Evolutionary conservation across 92 coral and sea anemone species (phyloP).

Genomic region (Epizoanthus rinbou): DNA sequence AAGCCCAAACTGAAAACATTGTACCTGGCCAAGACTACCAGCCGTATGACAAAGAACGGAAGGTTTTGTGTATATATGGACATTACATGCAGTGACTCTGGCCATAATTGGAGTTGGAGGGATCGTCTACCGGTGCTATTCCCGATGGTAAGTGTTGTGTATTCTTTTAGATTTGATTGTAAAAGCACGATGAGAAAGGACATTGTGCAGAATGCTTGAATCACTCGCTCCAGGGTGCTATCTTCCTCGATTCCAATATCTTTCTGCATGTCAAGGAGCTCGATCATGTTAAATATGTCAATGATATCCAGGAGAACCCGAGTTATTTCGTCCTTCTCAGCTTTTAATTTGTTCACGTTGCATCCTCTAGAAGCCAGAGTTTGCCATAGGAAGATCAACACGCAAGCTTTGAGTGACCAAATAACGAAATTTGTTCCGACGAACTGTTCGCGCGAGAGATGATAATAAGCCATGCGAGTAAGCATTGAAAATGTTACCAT

Average conservation of each 20-base stretch:
- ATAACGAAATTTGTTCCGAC: slow-evolving; percentile 35
- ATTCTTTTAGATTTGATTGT: neutral
- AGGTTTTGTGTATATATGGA: slow-evolving; percentile 9
- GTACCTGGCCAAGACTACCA: slow-evolving; percentile 26
- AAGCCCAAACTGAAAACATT: slow-evolving; percentile 34
- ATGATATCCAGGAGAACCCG: slow-evolving; percentile 36
- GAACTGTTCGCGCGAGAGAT: neutral
- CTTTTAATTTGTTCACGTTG: neutral
- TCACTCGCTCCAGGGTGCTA: slow-evolving; percentile 23
- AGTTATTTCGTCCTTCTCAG: slow-evolving; percentile 5
- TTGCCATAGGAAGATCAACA: slow-evolving; percentile 13
- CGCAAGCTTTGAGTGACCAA: slow-evolving; percentile 19
- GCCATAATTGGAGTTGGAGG: neutral
- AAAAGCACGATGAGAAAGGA: slow-evolving; percentile 4
- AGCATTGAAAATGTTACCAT: slow-evolving; percentile 46
- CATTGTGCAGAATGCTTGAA: slow-evolving; percentile 47
- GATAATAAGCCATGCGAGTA: slow-evolving; percentile 41
- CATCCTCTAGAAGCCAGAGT: neutral
- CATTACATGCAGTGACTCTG: neutral
- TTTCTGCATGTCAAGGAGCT: slow-evolving; percentile 16
- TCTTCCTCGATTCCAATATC: slow-evolving; percentile 22
- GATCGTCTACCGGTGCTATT: too few species aligned
- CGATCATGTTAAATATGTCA: slow-evolving; percentile 50
- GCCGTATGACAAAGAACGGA: slow-evolving; percentile 44
- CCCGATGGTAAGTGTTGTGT: neutral